Percentiles rank a stretch among this genome's conserved stretches.
Conservation (phyloP, 1,140 invertebrate genomes). For the Hycleus phaleratus region DNA sequence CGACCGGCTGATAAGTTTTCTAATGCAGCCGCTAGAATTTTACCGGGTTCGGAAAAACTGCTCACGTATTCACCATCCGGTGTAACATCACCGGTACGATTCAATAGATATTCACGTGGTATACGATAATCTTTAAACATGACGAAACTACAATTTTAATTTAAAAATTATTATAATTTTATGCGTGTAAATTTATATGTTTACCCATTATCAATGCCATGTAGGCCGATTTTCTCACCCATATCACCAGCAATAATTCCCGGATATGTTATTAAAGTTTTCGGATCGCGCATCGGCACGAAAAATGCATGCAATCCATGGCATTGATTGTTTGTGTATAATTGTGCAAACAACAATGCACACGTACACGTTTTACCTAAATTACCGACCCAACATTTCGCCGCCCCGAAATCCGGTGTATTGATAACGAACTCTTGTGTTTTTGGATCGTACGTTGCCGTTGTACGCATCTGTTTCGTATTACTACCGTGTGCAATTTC, state of each 20-base stretch:
- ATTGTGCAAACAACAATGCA: constrained; percentile 80
- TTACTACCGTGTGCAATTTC: constrained; percentile 93
- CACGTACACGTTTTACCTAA: constrained; percentile 82
- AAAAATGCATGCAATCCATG: constrained; percentile 83
- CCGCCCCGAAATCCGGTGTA: constrained; percentile 87
- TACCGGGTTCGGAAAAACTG: constrained; percentile 65
- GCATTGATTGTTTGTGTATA: constrained; percentile 63
- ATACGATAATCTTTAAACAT: constrained; percentile 82
- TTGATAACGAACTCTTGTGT: constrained; percentile 78
- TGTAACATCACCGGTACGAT: constrained; percentile 81
- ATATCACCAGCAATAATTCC: constrained; percentile 70
- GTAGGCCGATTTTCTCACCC: constrained; percentile 79
- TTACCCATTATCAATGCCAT: constrained; percentile 83
- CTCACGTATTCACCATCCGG: constrained; percentile 75
- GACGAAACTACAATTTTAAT: constrained; percentile 53
- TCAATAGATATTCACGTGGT: constrained; percentile 72
- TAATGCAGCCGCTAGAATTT: constrained; percentile 70
- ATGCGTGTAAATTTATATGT: neutral
- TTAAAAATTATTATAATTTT: constrained; percentile 2
- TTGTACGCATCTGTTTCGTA: constrained; percentile 82
- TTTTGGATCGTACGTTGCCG: constrained; percentile 75
- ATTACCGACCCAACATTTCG: constrained; percentile 91
- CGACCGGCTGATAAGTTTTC: constrained; percentile 80
- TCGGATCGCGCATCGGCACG: constrained; percentile 70
- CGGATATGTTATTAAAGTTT: constrained; percentile 62